phyloP scores from a whole-genome alignment of 1,140 invertebrate species.

The Drosophila neocordata region DNA sequence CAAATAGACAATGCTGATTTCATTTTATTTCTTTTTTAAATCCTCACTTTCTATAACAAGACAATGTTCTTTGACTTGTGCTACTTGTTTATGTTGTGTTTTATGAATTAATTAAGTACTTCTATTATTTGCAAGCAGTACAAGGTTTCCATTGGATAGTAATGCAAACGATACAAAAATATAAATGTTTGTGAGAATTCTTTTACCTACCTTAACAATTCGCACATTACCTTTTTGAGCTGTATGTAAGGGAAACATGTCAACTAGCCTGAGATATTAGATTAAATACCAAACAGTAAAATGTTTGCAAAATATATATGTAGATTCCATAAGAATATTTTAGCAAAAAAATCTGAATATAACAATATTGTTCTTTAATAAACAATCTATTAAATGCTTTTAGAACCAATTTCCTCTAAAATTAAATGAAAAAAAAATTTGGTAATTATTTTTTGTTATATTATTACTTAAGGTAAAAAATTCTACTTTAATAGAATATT shows the following conservation, averaged over 20 bases:
- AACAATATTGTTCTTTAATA: too few relatives aligned
- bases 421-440: too few relatives aligned
- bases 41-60: slow-evolving; percentile 8
- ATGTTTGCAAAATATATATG: too few relatives aligned
- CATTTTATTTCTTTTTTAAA: slow-evolving; percentile 44
- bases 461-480: too few relatives aligned
- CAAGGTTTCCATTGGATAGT: slow-evolving; percentile 2
- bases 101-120: not conserved
- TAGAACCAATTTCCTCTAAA: too few relatives aligned
- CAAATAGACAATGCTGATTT: slow-evolving; percentile 46
- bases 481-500: too few relatives aligned
- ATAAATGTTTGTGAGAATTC: slow-evolving; percentile 31
- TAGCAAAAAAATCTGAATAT: too few relatives aligned
- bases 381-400: too few relatives aligned
- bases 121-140: not conserved
- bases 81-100: not conserved
- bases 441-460: too few relatives aligned
- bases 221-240: not conserved
- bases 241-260: not conserved
- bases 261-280: not conserved
- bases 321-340: too few relatives aligned
- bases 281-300: too few relatives aligned
- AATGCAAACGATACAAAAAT: slow-evolving; percentile 8
- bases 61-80: slow-evolving; percentile 1
- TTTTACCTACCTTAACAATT: not conserved